Base-by-base conservation (phyloP, 2,113 vertebrate genomes). In the Tachysurus vachellii region DNA sequence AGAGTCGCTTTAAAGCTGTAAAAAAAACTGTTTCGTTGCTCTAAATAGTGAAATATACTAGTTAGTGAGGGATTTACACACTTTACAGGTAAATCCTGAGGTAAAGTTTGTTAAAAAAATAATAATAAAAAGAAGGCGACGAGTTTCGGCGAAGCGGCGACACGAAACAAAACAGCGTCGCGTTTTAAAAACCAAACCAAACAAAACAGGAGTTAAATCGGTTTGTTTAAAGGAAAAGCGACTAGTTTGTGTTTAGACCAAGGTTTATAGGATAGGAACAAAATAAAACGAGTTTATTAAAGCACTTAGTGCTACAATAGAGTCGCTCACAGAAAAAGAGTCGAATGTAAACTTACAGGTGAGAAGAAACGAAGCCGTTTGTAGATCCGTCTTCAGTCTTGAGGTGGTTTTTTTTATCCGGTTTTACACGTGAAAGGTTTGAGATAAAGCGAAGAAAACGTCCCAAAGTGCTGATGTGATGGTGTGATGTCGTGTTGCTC, bases 211-310 rank as follows among this genome's bases (percentile, higher is more conserved):
- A 23, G 5, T 17, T 8, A n/a, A 3, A 47, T 5, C 0, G 5
- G 5, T 75, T 3, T 17, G 10, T 13, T 9, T 8, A 19, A 1
- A 68, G 4, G 10, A 50, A 21, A 26, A 23, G 36, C 36, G 36
- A 12, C 3, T 47, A 21, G 4, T 44, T 73, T 11, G 44, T 47
- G 10, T 14, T 56, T 79, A 54, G 53, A 19, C 3, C 19, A 10
- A 0, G 1, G 8, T 79, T 31, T 56, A 19, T 10, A 54, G 0
- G 0, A n/a, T n/a, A 54, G 0, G 0, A 28, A 2, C 23, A 28
- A 77, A 0, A 23, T 47, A 36, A 36, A 36, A 36, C 1, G 23
- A 53, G 68, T 73, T 42, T 21, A 42, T 11, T 14, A 56, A 56
- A 10, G 4, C 50, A 6, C 44, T 12, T 36, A 36, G 47, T 31